phyloP scores from a whole-genome alignment of 2,113 vertebrate species.

The Grammomys dolichurus region DNA sequence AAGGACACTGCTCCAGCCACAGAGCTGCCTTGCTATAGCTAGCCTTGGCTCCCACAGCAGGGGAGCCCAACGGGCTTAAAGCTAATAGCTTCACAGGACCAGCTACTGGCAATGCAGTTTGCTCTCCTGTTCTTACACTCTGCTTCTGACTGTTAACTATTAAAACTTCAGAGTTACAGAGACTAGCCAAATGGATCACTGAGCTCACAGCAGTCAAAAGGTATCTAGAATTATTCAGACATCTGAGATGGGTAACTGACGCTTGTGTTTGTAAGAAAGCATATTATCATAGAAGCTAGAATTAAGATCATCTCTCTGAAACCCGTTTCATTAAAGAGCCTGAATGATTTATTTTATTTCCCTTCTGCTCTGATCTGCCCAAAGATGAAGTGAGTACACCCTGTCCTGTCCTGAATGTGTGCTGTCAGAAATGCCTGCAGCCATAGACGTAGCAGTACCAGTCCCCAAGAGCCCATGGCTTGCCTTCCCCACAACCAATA shows the following conservation, averaged over 20 bases:
- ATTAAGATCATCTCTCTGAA: conserved; percentile 66
- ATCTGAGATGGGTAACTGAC: conserved; percentile 70
- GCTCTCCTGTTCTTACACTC: conserved; percentile 66
- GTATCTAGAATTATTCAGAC: conserved; percentile 72
- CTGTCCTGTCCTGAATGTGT: neutral
- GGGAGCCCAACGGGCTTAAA: neutral
- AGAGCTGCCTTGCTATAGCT: neutral
- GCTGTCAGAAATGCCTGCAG: conserved; percentile 24
- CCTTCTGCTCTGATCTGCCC: conserved; percentile 60
- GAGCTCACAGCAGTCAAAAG: conserved; percentile 78
- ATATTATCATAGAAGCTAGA: conserved; percentile 73
- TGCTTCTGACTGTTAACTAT: conserved; percentile 76
- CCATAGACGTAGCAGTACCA: neutral
- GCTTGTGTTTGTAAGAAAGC: conserved; percentile 70
- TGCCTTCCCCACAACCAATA: neutral
- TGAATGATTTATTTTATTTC: conserved; percentile 67
- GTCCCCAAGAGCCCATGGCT: neutral
- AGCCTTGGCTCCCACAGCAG: neutral
- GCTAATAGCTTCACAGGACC: conserved; percentile 53
- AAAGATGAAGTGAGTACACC: conserved; percentile 14
- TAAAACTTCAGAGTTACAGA: conserved; percentile 82
- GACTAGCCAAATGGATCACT: conserved; percentile 74
- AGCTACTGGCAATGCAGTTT: conserved; percentile 43
- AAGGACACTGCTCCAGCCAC: neutral
- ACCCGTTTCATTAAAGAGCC: conserved; percentile 68